Percentiles rank a stretch among this genome's conserved stretches.
These are phyloP conservation scores for Andrena trimmerana DNA, from an alignment of 2,888 invertebrate species.

Conservation along the genomic window DNA sequence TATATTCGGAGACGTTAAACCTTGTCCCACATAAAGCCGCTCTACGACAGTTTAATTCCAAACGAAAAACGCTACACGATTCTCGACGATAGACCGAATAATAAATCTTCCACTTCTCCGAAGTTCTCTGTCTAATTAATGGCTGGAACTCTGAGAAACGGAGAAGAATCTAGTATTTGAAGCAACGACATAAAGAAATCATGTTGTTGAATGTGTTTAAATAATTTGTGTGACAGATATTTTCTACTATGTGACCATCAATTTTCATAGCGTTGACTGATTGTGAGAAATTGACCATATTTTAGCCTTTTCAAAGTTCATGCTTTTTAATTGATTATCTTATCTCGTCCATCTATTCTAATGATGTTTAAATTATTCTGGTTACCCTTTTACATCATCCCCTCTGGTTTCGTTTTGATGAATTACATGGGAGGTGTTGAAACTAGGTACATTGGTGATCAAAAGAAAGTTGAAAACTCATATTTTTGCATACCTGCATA, in stretches of 20 bases:
- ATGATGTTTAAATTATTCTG: too few species aligned
- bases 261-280: too few species aligned
- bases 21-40: neutral
- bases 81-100: neutral
- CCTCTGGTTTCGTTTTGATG: too few species aligned
- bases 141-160: neutral
- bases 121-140: slow-evolving; percentile 20
- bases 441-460: too few species aligned
- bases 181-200: neutral
- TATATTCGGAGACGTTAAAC: neutral
- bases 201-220: neutral
- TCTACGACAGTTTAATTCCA: neutral
- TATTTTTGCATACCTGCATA: too few species aligned
- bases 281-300: too few species aligned
- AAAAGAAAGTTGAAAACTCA: too few species aligned
- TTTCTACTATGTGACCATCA: neutral
- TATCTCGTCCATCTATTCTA: too few species aligned
- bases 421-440: too few species aligned
- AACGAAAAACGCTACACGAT: neutral
- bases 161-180: neutral
- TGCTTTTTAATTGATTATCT: too few species aligned
- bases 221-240: neutral
- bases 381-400: too few species aligned
- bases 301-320: too few species aligned
- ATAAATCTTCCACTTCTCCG: slow-evolving; percentile 9